Evolutionary conservation across 2,888 invertebrate species (phyloP), one percentile per base, ranked within the genome.

Genomic region (Lasioglossum calceatum): DNA sequence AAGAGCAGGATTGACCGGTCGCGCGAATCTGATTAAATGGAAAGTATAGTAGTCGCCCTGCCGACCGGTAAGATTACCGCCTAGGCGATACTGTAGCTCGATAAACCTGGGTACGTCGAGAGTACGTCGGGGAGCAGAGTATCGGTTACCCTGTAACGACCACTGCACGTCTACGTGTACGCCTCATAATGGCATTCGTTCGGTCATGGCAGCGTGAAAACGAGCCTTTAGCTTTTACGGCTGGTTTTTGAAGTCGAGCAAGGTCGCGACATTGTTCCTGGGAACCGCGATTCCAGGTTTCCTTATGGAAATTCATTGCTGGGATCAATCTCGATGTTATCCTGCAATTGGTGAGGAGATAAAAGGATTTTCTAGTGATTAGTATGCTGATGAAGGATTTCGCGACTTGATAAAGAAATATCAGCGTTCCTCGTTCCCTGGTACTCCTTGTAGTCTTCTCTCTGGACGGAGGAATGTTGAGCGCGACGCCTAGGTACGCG

Each of bases 111-210:
- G 72, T 70, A 77, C 81, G 36, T 79, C 67, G 79, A 42, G 77
- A 54, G 54, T 54, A 70, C 74, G 71, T 79, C 67, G 85, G 54
- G 79, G n/a, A 50, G 36, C 27, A 67, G 79, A 58, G 85, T 87
- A 87, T 89, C 77, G 86, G 86, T 89, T 82, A 87, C 82, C 71
- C 44, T 42, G 79, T 79, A 85, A 87, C 81, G 84, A 88, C 81
- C 83, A 50, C 73, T 4, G 39, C 61, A 64, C 75, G 71, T 54
- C 16, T 72, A 23, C 74, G 14, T 61, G 54, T 58, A 72, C 72
- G 70, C 64, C 44, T 85, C 73, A 50, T 88, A 81, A 81, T 86
- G 44, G 79, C 77, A 70, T 77, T 82, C 83, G 77, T 67, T 85
- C 77, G 81, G 76, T 67, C 85, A 78, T 81, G 85, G 83, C 88